Percentiles rank a stretch among this genome's conserved stretches.
These are phyloP conservation scores for Platichthys stellatus DNA, from an alignment of 2,113 vertebrate genomes.

Conservation along the genomic window DNA sequence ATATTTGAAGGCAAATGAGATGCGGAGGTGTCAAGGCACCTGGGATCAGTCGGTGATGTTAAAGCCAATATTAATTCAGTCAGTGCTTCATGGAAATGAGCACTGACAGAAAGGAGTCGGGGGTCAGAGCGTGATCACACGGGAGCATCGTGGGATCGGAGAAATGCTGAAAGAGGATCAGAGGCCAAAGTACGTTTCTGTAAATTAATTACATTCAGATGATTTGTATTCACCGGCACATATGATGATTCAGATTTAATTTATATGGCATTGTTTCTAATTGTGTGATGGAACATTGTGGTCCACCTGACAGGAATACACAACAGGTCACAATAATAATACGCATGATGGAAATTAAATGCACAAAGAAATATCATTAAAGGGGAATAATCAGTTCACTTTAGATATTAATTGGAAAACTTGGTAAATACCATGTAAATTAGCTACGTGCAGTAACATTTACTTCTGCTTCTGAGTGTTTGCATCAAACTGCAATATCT, in stretches of 20 bases:
- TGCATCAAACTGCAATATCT: no score
- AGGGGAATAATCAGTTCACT: neutral
- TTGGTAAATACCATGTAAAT: neutral
- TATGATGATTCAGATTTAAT: neutral
- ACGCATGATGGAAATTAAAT: no score
- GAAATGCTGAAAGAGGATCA: neutral
- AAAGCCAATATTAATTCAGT: constrained; percentile 1
- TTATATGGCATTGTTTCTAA: neutral
- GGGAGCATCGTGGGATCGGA: constrained; percentile 10
- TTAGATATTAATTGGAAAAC: neutral
- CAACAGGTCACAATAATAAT: neutral
- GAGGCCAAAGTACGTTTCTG: neutral
- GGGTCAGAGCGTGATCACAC: constrained; percentile 30
- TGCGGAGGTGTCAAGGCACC: neutral
- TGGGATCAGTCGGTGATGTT: constrained; percentile 17
- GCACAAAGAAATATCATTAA: neutral
- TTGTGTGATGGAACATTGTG: neutral
- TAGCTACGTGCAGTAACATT: no score
- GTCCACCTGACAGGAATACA: neutral
- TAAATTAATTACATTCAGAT: neutral
- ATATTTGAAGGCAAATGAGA: neutral
- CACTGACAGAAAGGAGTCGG: constrained; percentile 4
- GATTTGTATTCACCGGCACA: neutral
- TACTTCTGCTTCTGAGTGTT: no score
- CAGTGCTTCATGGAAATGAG: constrained; percentile 31